phyloP scores from a whole-genome alignment of 2,888 invertebrate species.

The Drosophila subquinaria region DNA sequence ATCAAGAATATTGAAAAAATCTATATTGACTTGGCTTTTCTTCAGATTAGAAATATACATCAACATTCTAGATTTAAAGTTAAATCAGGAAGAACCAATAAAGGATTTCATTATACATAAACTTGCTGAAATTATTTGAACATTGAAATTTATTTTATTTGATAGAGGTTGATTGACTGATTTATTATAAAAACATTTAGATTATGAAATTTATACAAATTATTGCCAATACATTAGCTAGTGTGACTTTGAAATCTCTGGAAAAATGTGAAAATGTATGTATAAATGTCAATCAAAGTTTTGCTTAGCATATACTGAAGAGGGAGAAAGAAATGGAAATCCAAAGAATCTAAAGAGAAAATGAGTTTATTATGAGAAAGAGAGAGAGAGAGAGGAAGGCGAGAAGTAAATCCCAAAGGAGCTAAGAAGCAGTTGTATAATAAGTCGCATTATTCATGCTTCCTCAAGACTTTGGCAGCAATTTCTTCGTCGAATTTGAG shows the following conservation, averaged over 20 bases:
- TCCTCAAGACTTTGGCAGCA: constrained; percentile 56
- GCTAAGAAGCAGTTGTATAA: constrained; percentile 31
- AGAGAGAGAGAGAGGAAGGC: not conserved
- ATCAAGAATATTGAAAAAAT: not conserved
- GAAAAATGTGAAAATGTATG: constrained; percentile 17
- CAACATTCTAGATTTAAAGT: too few relatives aligned
- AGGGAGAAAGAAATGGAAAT: not conserved
- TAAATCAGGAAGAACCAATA: too few relatives aligned
- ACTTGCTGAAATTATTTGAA: too few relatives aligned
- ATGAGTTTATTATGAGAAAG: constrained; percentile 9
- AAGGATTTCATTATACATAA: too few relatives aligned
- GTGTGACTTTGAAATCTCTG: constrained; percentile 32
- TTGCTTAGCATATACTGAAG: constrained; percentile 12
- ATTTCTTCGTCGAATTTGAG: constrained; percentile 9
- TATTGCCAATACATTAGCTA: constrained; percentile 40
- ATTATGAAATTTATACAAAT: not conserved
- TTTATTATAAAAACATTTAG: constrained; percentile 5
- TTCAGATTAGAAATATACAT: too few relatives aligned
- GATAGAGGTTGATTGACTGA: constrained; percentile 27
- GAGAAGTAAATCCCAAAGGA: constrained; percentile 18
- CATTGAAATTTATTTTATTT: constrained; percentile 1
- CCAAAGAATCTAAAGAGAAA: not conserved
- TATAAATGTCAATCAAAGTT: constrained; percentile 38
- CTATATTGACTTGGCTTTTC: too few relatives aligned
- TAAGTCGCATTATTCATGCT: constrained; percentile 57